Evolutionary conservation across 2,888 invertebrate species (phyloP), one percentile per base, ranked within the genome.

Genomic region (Parascotia fuliginaria): DNA sequence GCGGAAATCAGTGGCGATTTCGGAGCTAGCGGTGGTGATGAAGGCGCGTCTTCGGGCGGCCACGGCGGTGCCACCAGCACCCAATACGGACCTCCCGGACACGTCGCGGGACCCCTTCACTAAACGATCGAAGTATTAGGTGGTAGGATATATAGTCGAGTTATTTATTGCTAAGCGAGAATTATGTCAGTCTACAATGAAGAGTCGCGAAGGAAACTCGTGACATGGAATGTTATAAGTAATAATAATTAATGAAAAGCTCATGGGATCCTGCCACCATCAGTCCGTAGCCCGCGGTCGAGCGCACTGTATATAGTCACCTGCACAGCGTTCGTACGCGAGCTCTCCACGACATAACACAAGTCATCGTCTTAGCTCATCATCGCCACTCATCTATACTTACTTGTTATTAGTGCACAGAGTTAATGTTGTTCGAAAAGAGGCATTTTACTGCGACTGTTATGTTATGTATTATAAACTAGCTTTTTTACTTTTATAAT

Each of bases 321-420:
- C 77, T 62, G 74, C 73, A 67, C 64, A 65, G 77, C 66, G 84
- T 81, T 81, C 81, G 74, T 34, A 71, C 53, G 79, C 76, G 67
- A 69, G 73, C 70, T 66, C 55, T 61, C 43, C 44, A 55, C 68
- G 55, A 67, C 63, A 60, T 68, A 60, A 70, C 71, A 71, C 69
- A 52, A 75, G 65, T 77, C 75, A 76, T 78, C 73, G 66, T 72
- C 55, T 55, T 62, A 60, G 62, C 66, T 79, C 79, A 81, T 83
- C 77, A 78, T 83, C 77, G 72, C 73, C 76, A 78, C 76, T 84
- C 85, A 83, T 85, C 72, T 74, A 70, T 86, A 89, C 86, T n/a
- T n/a, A n/a, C n/a, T 90, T 83, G 90, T 91, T 90, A 89, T 89
- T 87, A 86, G 86, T 86, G 89, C 89, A 90, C 89, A 83, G 82